Percentiles rank a stretch among this genome's conserved stretches.
Evolutionary conservation across 2,113 vertebrate species (phyloP).

Genomic region (Scalopus aquaticus): DNA sequence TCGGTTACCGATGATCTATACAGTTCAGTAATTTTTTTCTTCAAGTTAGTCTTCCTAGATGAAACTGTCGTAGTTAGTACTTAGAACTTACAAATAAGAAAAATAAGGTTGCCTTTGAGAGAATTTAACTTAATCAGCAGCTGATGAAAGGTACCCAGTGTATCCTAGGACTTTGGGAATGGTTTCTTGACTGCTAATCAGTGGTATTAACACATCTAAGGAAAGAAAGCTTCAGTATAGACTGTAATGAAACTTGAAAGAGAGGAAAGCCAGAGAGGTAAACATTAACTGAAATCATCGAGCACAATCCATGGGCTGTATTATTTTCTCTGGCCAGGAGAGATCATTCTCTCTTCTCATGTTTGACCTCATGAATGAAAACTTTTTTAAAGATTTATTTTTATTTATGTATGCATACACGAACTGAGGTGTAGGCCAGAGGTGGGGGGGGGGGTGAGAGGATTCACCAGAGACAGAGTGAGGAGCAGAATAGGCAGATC

Average conservation of each 20-base stretch:
- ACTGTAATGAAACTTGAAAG: not conserved
- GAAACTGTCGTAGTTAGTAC: not conserved
- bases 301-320: not conserved
- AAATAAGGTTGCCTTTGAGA: constrained; percentile 24
- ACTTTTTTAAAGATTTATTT: no score
- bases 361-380: constrained; percentile 28
- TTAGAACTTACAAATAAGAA: constrained; percentile 33
- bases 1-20: not conserved
- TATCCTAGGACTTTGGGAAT: constrained; percentile 4
- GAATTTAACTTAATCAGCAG: constrained; percentile 55
- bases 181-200: constrained; percentile 41
- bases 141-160: constrained; percentile 19
- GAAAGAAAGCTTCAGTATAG: not conserved
- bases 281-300: not conserved
- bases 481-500: no score
- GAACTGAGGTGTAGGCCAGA: no score
- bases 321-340: not conserved
- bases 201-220: constrained; percentile 17
- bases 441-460: no score
- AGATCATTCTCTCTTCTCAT: not conserved
- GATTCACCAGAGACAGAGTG: no score
- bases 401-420: no score
- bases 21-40: not conserved
- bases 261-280: constrained; percentile 2
- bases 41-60: constrained; percentile 28